A percentile compares a stretch with the other conserved stretches of the same genome.
Conservation (phyloP, 2,797 vertebrate genomes). For the Semotilus atromaculatus region DNA sequence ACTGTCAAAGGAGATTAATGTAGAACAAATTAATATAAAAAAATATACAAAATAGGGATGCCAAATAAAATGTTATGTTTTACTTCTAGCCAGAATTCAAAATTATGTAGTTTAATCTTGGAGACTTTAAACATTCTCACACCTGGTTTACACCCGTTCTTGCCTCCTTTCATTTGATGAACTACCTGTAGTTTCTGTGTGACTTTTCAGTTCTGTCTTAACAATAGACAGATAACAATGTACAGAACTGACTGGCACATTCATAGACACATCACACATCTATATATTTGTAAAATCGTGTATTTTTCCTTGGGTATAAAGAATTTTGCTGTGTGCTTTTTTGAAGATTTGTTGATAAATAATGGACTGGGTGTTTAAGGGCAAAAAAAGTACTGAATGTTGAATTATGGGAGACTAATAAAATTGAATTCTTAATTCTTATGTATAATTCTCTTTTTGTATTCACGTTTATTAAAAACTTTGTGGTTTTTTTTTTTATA, state of each 20-base stretch:
- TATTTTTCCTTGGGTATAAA: slow-evolving; percentile 69
- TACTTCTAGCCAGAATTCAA: background rate
- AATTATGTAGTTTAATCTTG: slow-evolving; percentile 4
- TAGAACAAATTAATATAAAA: slow-evolving; percentile 8
- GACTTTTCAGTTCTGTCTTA: slow-evolving; percentile 5
- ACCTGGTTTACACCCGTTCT: background rate
- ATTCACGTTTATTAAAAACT: background rate
- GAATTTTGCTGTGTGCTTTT: slow-evolving; percentile 66
- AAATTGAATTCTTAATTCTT: slow-evolving; percentile 61
- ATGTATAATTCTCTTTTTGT: background rate
- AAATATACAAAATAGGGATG: background rate
- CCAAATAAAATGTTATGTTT: slow-evolving; percentile 3
- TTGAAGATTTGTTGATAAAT: slow-evolving; percentile 63
- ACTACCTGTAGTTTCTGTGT: background rate
- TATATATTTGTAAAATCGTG: slow-evolving; percentile 78
- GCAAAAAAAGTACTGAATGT: slow-evolving; percentile 66
- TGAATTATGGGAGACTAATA: slow-evolving; percentile 68
- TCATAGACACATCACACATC: slow-evolving; percentile 48
- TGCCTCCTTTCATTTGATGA: background rate
- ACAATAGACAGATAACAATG: slow-evolving; percentile 58
- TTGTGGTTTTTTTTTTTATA: background rate
- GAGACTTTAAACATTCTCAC: background rate
- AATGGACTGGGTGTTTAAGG: slow-evolving; percentile 67
- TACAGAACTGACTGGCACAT: slow-evolving; percentile 65
- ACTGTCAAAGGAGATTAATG: background rate